Evolutionary conservation across 2,888 invertebrate genomes (phyloP).

Genomic region (Oligia strigilis): DNA sequence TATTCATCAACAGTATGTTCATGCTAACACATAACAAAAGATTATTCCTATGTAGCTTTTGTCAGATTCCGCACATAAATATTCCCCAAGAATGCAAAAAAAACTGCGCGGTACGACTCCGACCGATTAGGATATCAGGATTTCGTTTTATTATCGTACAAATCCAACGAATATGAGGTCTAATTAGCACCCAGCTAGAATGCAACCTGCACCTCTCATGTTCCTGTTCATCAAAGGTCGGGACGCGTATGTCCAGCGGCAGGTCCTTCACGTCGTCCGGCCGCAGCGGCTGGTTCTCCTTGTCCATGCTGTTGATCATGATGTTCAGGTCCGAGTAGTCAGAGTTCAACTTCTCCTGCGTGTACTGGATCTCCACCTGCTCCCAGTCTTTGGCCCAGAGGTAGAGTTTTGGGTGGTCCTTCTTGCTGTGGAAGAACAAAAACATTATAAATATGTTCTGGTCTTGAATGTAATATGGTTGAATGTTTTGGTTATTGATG

Average conservation of each 20-base stretch:
- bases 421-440: constrained; percentile 88
- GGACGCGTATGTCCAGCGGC: constrained; percentile 69
- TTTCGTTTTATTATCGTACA: too few species aligned
- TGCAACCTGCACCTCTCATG: constrained; percentile 39
- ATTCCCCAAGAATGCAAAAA: neutral
- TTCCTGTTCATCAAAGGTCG: constrained; percentile 72
- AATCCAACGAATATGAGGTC: neutral
- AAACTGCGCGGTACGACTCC: neutral
- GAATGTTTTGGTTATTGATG: too few species aligned
- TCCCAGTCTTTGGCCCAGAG: constrained; percentile 97
- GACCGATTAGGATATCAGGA: neutral
- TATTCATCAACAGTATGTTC: neutral
- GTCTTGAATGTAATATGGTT: too few species aligned
- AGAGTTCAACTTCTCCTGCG: constrained; percentile 83
- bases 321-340: constrained; percentile 84
- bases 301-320: constrained; percentile 81
- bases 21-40: neutral
- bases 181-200: neutral
- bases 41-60: neutral
- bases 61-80: neutral
- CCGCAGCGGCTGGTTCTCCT: constrained; percentile 83
- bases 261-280: constrained; percentile 74
- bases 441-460: neutral
- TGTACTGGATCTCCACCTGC: constrained; percentile 80
- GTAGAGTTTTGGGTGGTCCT: constrained; percentile 96